phyloP scores from a whole-genome alignment of 2,113 vertebrate species.

The Columba janthina region DNA sequence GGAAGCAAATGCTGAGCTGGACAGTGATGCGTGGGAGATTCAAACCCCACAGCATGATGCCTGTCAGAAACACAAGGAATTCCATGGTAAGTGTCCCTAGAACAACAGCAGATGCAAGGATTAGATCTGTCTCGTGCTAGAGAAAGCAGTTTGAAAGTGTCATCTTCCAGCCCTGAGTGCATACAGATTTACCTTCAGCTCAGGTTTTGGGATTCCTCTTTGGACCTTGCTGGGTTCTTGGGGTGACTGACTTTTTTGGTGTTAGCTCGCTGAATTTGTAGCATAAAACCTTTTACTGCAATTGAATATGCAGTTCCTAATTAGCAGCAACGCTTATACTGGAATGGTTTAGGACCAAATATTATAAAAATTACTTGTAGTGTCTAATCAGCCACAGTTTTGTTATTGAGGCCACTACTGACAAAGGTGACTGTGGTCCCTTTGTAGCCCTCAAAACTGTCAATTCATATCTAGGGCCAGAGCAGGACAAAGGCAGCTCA shows the following conservation, averaged over 20 bases:
- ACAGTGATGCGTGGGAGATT: conserved; percentile 69
- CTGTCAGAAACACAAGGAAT: conserved; percentile 79
- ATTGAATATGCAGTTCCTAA: neutral
- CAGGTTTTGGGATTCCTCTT: neutral
- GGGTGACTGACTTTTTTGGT: neutral
- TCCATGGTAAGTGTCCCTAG: conserved; percentile 74
- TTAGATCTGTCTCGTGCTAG: neutral
- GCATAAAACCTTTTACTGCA: neutral
- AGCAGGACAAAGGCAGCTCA: neutral
- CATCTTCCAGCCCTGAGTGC: neutral
- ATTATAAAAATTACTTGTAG: neutral
- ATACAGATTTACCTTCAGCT: neutral
- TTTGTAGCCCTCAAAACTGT: neutral
- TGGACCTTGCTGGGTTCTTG: neutral
- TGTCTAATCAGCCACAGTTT: neutral
- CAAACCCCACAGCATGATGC: conserved; percentile 2
- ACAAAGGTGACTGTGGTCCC: neutral
- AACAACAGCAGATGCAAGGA: neutral
- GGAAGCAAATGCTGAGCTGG: conserved; percentile 48
- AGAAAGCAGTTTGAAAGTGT: neutral
- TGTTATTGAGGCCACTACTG: neutral
- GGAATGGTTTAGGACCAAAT: neutral
- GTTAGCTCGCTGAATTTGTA: neutral
- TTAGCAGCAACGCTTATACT: neutral
- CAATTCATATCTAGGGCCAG: neutral